These are phyloP conservation scores for Deilephila porcellus DNA, from an alignment of 2,888 invertebrate genomes.

Conservation along the genomic window DNA sequence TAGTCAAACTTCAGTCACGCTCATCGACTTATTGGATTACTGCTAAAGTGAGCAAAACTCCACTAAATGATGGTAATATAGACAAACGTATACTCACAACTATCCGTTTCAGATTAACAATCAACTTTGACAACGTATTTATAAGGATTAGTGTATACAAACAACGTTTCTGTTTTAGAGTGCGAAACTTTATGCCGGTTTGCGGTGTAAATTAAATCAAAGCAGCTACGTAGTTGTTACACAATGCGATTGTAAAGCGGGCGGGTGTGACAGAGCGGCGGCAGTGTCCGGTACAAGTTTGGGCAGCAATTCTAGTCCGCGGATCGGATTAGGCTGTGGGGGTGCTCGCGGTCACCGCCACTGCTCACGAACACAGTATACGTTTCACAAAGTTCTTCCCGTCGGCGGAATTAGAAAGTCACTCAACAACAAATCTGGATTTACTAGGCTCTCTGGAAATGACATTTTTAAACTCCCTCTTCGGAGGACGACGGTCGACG, in stretches of 20 bases:
- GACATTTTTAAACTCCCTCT: constrained; percentile 75
- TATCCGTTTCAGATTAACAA: constrained; percentile 71
- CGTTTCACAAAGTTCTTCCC: constrained; percentile 81
- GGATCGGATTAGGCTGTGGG: constrained; percentile 77
- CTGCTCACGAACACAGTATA: constrained; percentile 79
- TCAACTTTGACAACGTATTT: constrained; percentile 66
- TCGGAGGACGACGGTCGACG: constrained; percentile 49
- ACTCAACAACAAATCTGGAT: constrained; percentile 80
- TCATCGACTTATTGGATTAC: constrained; percentile 62
- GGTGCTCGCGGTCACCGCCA: constrained; percentile 76
- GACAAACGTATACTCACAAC: constrained; percentile 54
- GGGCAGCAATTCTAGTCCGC: constrained; percentile 67
- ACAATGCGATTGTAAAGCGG: constrained; percentile 72
- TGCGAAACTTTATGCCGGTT: constrained; percentile 71
- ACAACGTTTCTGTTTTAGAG: constrained; percentile 76
- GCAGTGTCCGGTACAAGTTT: constrained; percentile 68
- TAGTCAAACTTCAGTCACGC: constrained; percentile 57
- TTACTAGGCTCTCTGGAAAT: constrained; percentile 73
- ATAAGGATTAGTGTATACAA: constrained; percentile 67
- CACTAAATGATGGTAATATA: constrained; percentile 53
- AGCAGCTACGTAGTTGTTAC: constrained; percentile 58
- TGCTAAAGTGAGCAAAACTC: constrained; percentile 53
- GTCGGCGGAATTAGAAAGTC: constrained; percentile 80
- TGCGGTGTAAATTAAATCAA: constrained; percentile 80
- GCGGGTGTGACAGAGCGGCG: constrained; percentile 53